Conservation (phyloP, 1,140 invertebrate genomes). For the Drosophila bipectinata region DNA sequence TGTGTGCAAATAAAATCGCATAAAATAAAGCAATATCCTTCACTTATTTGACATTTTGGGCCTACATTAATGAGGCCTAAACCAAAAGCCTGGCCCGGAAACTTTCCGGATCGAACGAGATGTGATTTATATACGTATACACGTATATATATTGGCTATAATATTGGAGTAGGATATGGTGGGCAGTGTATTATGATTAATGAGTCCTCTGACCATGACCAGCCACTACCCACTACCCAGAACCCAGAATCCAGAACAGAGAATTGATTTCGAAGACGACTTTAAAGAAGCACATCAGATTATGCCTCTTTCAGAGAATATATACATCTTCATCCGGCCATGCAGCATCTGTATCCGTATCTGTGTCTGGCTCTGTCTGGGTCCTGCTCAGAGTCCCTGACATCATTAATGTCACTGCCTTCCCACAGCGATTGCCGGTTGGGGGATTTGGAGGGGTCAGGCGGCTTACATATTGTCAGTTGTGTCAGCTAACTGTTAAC, state of each 20-base stretch:
- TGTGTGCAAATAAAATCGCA: conserved; percentile 64
- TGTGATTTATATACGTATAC: background rate
- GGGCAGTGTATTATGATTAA: conserved; percentile 30
- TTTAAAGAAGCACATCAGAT: conserved; percentile 4
- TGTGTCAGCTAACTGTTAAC: conserved; percentile 34
- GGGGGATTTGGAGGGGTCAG: background rate
- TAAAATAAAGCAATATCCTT: conserved; percentile 77
- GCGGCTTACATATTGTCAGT: conserved; percentile 41
- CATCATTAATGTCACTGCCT: conserved; percentile 58
- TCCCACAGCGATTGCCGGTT: conserved; percentile 1
- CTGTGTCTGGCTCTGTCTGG: conserved; percentile 5
- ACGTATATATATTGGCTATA: background rate
- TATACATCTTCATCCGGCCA: conserved; percentile 1
- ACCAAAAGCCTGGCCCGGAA: background rate
- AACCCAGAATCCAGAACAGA: background rate
- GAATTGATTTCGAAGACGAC: conserved; percentile 10
- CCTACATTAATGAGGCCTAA: conserved; percentile 63
- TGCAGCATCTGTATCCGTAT: conserved; percentile 6
- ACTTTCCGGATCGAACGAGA: background rate
- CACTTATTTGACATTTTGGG: conserved; percentile 73
- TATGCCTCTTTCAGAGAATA: background rate
- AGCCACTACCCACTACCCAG: background rate
- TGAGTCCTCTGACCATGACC: conserved; percentile 13
- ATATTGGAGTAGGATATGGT: background rate
- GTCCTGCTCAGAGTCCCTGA: conserved; percentile 52